These are phyloP conservation scores for Octodonta nipae DNA, from an alignment of 2,888 invertebrate species.

Conservation along the genomic window DNA sequence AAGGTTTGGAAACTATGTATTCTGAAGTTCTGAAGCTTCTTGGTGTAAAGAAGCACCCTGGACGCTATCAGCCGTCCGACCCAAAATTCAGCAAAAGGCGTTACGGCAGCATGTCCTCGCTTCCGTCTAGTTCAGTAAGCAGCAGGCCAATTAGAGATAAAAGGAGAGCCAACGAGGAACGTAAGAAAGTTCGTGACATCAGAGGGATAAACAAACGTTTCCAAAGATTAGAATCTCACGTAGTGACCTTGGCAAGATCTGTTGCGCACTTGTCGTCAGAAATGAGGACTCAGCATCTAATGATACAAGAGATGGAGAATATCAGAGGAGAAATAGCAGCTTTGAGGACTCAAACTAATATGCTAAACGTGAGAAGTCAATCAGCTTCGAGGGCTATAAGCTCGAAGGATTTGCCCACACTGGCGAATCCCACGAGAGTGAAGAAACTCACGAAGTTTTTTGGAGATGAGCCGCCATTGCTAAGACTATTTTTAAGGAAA, in stretches of 20 bases:
- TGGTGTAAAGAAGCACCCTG: conserved; percentile 39
- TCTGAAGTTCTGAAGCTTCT: conserved; percentile 60
- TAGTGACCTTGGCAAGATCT: conserved; percentile 77
- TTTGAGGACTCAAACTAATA: conserved; percentile 52
- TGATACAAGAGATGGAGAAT: conserved; percentile 81
- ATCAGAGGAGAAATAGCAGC: conserved; percentile 71
- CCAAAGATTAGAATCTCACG: conserved; percentile 78
- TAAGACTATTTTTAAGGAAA: conserved; percentile 77
- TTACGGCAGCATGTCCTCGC: conserved; percentile 71
- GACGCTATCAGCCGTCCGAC: conserved; percentile 43
- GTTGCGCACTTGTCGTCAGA: conserved; percentile 85
- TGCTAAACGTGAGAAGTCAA: conserved; percentile 50
- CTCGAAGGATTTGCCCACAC: conserved; percentile 50
- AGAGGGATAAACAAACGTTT: conserved; percentile 76
- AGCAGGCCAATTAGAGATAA: conserved; percentile 63
- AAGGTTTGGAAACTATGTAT: conserved; percentile 77
- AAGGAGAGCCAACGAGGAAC: conserved; percentile 51
- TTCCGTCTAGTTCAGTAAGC: conserved; percentile 72
- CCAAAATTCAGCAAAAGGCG: conserved; percentile 38
- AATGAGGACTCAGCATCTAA: conserved; percentile 77
- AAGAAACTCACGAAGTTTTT: conserved; percentile 86
- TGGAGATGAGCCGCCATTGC: conserved; percentile 81
- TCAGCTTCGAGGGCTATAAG: conserved; percentile 45
- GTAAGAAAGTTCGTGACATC: conserved; percentile 52
- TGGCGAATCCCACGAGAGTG: conserved; percentile 76